Percentiles rank a stretch among this genome's conserved stretches.
Conservation (phyloP, 2,113 vertebrate species). For the Carassius carassius region DNA sequence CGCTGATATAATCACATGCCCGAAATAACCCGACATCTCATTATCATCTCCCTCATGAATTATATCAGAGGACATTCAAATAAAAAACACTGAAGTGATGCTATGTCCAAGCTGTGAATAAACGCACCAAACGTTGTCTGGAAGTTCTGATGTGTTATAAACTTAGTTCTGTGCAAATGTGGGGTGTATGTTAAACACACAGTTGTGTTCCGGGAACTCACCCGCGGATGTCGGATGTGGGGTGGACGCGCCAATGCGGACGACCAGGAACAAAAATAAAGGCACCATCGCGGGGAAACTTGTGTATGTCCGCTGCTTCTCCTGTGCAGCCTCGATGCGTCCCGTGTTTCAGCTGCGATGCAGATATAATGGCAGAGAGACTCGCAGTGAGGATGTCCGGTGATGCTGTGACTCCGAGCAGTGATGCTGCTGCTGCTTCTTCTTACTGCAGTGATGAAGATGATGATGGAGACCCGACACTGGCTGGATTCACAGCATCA, state of each 20-base stretch:
- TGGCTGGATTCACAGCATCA: not conserved
- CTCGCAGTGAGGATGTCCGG: not conserved
- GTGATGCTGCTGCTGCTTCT: slow-evolving; percentile 31
- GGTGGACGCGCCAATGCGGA: slow-evolving; percentile 34
- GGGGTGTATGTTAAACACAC: not conserved
- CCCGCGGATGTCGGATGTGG: slow-evolving; percentile 34
- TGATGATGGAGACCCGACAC: slow-evolving; percentile 29
- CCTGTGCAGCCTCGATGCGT: not conserved
- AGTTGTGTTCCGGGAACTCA: slow-evolving; percentile 31
- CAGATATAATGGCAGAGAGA: not conserved
- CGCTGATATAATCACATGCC: slow-evolving; percentile 1
- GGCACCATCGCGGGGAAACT: slow-evolving; percentile 25
- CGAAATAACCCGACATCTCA: slow-evolving; percentile 23
- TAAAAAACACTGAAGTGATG: not conserved
- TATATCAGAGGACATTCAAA: slow-evolving; percentile 3
- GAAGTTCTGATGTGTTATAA: not conserved
- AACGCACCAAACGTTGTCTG: not conserved
- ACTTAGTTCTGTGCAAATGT: not conserved
- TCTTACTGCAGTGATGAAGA: slow-evolving; percentile 43
- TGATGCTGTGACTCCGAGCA: not conserved
- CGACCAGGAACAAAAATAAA: slow-evolving; percentile 39
- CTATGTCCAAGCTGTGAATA: not conserved
- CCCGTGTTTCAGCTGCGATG: not conserved
- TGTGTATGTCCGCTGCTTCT: not conserved
- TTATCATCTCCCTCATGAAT: slow-evolving; percentile 27